Evolutionary conservation across 2,797 vertebrate genomes (phyloP).

Genomic region (Chromobotia macracanthus): DNA sequence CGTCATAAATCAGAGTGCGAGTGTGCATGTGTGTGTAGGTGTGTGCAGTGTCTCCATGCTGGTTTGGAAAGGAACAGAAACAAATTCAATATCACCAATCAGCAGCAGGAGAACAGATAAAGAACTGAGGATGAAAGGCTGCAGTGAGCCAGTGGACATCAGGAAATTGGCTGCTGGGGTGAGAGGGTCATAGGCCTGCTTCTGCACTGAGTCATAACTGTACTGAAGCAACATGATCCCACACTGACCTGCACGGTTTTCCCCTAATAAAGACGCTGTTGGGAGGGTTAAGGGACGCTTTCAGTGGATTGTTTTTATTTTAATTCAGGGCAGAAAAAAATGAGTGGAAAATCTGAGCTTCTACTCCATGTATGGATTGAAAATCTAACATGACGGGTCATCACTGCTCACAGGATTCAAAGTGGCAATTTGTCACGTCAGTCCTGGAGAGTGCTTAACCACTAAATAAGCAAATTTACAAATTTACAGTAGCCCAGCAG

Average conservation of each 20-base stretch:
- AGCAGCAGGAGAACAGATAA: neutral
- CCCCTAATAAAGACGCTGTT: neutral
- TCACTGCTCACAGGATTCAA: neutral
- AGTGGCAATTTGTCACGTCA: neutral
- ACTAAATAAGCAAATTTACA: neutral
- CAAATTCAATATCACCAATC: slow-evolving; percentile 3
- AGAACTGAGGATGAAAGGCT: neutral
- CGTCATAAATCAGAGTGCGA: slow-evolving; percentile 13
- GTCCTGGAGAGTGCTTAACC: neutral
- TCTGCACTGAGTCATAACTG: slow-evolving; percentile 56
- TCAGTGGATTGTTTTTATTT: neutral
- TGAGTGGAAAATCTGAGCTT: neutral
- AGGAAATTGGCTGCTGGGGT: too few species aligned
- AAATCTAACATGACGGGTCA: neutral
- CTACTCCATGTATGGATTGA: slow-evolving; percentile 36
- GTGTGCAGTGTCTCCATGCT: slow-evolving; percentile 11
- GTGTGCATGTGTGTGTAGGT: slow-evolving; percentile 1
- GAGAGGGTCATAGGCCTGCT: slow-evolving; percentile 13
- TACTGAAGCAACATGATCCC: slow-evolving; percentile 50
- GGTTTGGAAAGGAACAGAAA: slow-evolving; percentile 5
- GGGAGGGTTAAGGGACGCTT: slow-evolving; percentile 20
- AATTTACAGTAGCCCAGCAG: too few species aligned
- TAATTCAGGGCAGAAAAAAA: neutral
- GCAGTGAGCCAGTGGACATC: slow-evolving; percentile 1
- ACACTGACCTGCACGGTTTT: slow-evolving; percentile 41